These are phyloP conservation scores for Pseudomyrmex cubaensis DNA, from an alignment of 1,140 invertebrate genomes.

Conservation along the genomic window DNA sequence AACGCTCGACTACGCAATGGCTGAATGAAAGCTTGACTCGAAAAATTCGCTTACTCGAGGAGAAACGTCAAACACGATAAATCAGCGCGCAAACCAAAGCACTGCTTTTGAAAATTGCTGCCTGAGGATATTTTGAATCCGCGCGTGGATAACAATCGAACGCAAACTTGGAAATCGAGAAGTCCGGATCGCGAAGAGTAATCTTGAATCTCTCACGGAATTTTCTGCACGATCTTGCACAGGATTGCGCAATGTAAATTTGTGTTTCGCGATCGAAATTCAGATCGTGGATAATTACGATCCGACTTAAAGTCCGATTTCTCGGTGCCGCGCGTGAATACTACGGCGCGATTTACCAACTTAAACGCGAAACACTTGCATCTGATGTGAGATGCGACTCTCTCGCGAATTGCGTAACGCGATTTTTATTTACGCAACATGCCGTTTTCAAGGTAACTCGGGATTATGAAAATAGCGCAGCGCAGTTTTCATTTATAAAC, in stretches of 20 bases:
- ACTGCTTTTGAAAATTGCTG: no score
- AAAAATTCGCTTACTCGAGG: conserved; percentile 10
- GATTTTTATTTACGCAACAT: conserved; percentile 32
- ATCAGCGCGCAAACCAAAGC: neutral
- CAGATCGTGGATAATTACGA: neutral
- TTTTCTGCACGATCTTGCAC: neutral
- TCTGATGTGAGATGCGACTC: conserved; percentile 14
- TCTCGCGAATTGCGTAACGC: conserved; percentile 12
- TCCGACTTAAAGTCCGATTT: neutral
- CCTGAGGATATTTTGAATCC: no score
- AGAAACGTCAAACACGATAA: neutral
- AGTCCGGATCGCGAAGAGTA: neutral
- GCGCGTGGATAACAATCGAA: no score
- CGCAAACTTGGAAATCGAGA: neutral
- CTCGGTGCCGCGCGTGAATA: neutral
- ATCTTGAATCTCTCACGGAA: neutral
- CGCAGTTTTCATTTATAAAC: no score
- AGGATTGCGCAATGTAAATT: neutral
- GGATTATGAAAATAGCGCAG: neutral
- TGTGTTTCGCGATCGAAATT: neutral
- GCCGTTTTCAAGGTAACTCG: conserved; percentile 43
- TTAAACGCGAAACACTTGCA: neutral
- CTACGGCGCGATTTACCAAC: neutral
- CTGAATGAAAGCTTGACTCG: conserved; percentile 23
- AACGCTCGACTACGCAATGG: conserved; percentile 11